phyloP scores from a whole-genome alignment of 2,888 invertebrate genomes.

The Terebella lapidaria region DNA sequence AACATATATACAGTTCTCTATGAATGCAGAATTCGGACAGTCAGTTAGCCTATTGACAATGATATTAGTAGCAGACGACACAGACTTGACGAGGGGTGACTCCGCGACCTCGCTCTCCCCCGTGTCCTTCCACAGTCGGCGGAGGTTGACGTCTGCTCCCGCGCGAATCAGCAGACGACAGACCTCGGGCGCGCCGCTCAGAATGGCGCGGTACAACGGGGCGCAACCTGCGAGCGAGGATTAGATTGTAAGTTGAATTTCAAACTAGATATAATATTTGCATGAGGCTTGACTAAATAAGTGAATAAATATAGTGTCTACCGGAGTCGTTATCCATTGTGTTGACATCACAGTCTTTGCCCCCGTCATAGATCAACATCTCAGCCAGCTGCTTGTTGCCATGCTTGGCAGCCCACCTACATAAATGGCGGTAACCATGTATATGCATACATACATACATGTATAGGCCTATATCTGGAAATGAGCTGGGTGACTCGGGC shows the following conservation, averaged over 20 bases:
- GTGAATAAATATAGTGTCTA: not conserved
- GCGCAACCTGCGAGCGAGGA: conserved; percentile 30
- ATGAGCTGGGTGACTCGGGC: too few species aligned
- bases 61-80: too few species aligned
- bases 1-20: too few species aligned
- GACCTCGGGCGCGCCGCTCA: conserved; percentile 29
- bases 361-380: conserved; percentile 28
- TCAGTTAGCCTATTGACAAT: too few species aligned
- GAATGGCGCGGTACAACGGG: conserved; percentile 39
- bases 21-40: too few species aligned
- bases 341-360: conserved; percentile 39
- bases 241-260: not conserved
- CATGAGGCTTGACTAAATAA: not conserved
- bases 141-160: conserved; percentile 45
- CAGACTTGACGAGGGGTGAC: conserved; percentile 20
- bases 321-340: conserved; percentile 23
- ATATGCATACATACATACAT: too few species aligned
- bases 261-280: not conserved
- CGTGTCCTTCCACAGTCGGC: conserved; percentile 3
- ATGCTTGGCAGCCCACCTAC: conserved; percentile 38
- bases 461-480: too few species aligned
- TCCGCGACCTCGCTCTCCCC: conserved; percentile 12
- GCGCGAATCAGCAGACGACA: conserved; percentile 27
- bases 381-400: conserved; percentile 34
- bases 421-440: not conserved